Evolutionary conservation across 2,797 vertebrate genomes (phyloP), one percentile per base, ranked within the genome.

Genomic region (Oophaga sylvatica): DNA sequence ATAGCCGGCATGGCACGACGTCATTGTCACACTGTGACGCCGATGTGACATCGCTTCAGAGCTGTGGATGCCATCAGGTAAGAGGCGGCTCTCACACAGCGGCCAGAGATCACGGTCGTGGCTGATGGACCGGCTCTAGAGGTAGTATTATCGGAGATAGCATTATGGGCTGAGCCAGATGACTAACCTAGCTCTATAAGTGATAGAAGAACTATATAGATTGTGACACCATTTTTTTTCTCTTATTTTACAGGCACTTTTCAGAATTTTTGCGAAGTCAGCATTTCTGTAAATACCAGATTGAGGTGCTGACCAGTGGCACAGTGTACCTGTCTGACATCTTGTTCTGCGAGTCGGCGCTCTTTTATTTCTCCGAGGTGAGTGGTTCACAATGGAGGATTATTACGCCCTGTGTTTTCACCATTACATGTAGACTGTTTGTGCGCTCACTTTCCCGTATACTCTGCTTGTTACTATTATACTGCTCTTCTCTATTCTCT

Each of bases 241-340:
- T 45, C 1, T 0, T 0, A 45, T 87, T 65, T 67, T 92, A 62
- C 94, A 99, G 98, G 96, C 97, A 99, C 97, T 99, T 99, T 97
- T 97, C 90, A 67, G 97, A 98, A 90, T 99, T 99, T 95, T 92
- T 99, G 92, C 93, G 98, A 89, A 99, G 97, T 94, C 98, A 99
- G 91, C 96, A 99, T 94, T 99, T 99, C 95, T 99, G 98, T 95
- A 99, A 99, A 96, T 99, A 99, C 92, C 98, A 99, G 96, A 99
- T 99, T 22, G 98, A 99, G 96, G 98, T 99, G 95, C 96, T 99
- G 96, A 99, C 98, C 65, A 99, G 98, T 26, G 98, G 98, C 91
- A 97, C 97, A 3, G 98, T 99, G 93, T 99, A 97, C 94, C 95
- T 99, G 94, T 97, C 98, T 88, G 98, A 99, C 94, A 99, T 99